Base-by-base conservation (phyloP, 2,888 invertebrate species). In the Strigamia maritima region DNA sequence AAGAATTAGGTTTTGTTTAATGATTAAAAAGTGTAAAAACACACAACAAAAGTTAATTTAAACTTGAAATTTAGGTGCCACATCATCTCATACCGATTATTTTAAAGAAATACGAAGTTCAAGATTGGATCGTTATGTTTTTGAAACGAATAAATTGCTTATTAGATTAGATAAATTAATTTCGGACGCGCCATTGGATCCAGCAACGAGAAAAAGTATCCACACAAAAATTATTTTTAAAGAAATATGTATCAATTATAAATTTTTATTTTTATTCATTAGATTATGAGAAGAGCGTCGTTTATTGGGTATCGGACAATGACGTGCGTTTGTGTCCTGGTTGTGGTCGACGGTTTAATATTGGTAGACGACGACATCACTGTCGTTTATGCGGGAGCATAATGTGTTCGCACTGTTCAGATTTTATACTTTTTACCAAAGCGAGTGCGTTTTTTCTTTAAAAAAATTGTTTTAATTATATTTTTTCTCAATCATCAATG, bases 361-460 rank as follows among this genome's bases (percentile, higher is more conserved):
- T 97, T 80, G 92, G 95, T 0, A 89, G 95, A 80, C 89, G 98
- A 81, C 94, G 97, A 85, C 98, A 99, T 87, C 99, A 99, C 87
- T 99, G 99, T 85, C 89, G 98, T 81, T 89, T 98, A 3, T 98
- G 95, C 85, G 98, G 98, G 0, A 93, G 94, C 79, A 92, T 98
- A 80, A 92, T 97, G 89, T 98, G 98, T 85, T 90, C 94, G 85
- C 92, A 93, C 83, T 98, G 98, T 85, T 97, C 97, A 0, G 88
- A 91, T 83, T 97, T 95, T 86, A 88, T 98, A 82, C 90, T 93
- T 74, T 88, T 94, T 81, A 89, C 91, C 82, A 90, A 91, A 85
- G 97, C 95, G 79, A 85, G 86, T 86, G 83, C 84, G 86, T 54
- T 81, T 79, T 28, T 76, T 3, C 1, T n/a, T 7, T 31, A 24